These are phyloP conservation scores for Psilopogon haemacephalus DNA, from an alignment of 2,113 vertebrate species.

Conservation along the genomic window DNA sequence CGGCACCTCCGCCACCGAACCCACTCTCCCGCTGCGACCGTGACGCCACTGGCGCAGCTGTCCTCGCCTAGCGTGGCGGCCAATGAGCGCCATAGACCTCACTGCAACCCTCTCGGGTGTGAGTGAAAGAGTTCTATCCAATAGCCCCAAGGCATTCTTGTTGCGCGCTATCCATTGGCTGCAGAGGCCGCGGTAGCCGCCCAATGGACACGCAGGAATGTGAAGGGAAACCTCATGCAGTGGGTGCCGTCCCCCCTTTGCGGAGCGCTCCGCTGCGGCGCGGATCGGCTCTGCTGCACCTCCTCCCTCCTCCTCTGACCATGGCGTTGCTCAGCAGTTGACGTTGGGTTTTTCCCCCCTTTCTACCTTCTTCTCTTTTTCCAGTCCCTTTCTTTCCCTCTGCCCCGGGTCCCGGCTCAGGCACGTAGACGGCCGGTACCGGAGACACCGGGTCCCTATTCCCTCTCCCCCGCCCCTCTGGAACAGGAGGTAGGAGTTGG, in stretches of 20 bases:
- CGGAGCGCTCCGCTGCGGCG: conserved; percentile 5
- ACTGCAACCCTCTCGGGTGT: fast-evolving
- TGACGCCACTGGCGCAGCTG: neutral
- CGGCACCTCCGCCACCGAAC: fast-evolving
- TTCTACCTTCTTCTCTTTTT: neutral
- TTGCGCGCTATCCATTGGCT: conserved; percentile 56
- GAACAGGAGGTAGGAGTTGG: neutral
- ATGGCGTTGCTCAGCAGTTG: conserved; percentile 60
- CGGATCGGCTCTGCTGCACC: neutral
- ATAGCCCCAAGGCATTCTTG: neutral
- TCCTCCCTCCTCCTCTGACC: neutral
- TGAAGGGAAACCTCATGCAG: neutral
- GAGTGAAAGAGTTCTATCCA: neutral
- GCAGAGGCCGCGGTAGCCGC: fast-evolving
- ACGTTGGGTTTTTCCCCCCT: conserved; percentile 33
- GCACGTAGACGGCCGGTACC: neutral
- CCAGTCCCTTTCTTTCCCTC: neutral
- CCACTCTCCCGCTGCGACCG: no score
- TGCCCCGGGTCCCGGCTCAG: conserved; percentile 16
- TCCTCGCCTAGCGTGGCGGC: fast-evolving
- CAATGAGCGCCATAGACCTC: neutral
- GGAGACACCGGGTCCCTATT: neutral
- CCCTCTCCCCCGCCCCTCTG: neutral
- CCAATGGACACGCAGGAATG: conserved; percentile 68
- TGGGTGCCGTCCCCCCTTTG: neutral